Base-by-base conservation (phyloP, 2,797 vertebrate genomes). In the Clarias platycephalus region DNA sequence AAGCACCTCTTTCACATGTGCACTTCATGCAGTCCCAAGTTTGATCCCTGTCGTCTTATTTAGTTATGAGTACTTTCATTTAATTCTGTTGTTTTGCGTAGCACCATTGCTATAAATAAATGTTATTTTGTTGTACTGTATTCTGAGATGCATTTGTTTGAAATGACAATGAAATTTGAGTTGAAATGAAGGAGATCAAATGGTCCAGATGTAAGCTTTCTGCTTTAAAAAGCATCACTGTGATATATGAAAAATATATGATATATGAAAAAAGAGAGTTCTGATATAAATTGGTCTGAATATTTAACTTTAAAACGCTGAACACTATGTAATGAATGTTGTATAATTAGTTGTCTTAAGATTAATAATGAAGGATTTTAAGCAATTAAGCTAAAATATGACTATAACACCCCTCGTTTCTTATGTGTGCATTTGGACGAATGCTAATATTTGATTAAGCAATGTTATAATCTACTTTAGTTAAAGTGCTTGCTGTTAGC, bases 401-500 rank as follows among this genome's bases (percentile, higher is more conserved):
- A 24, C 34, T 37, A 60, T 34, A 77, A 58, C 34, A 24, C 53
- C 26, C 18, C 28, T 22, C 49, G 28, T 53, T 55, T 75, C 49
- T 75, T 26, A 55, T 75, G 72, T 75, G 71, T 63, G 37, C 20
- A 86, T 72, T 82, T 67, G 71, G 28, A 84, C 76, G 55, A 57
- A 37, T 71, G 22, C 63, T 75, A 84, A 84, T 82, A 79, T 82
- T 88, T 71, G 82, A 86, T n/a, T 74, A 84, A 12, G 53, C 49
- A 2, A 49, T 60, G 44, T 76, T 49, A 60, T 85, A 83, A 44
- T 44, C 79, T 28, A 53, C 57, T 75, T 31, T 4, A 60, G 74
- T 5, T 58, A 34, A 34, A 81, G 31, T 85, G 67, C 68, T 60
- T 75, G 85, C 82, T 85, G 76, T 85, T 85, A 83, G 82, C 71